These are phyloP conservation scores for Pseudochaenichthys georgianus DNA, from an alignment of 2,797 vertebrate species.

Conservation along the genomic window DNA sequence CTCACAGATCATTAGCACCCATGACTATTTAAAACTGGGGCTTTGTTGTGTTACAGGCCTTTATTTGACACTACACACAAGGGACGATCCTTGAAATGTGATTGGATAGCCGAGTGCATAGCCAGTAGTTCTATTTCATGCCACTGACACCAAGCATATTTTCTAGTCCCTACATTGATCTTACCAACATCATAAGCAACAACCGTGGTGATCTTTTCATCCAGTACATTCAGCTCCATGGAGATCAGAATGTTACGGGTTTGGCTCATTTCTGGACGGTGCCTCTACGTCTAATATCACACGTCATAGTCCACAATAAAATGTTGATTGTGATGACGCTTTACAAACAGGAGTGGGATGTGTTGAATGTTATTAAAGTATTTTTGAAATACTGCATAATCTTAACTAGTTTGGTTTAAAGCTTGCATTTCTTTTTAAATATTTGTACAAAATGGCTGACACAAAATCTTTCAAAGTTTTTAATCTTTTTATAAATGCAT, in stretches of 20 bases:
- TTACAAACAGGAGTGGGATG: conserved; percentile 64
- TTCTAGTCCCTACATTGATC: conserved; percentile 6
- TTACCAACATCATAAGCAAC: conserved; percentile 16
- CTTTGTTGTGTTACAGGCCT: conserved; percentile 4
- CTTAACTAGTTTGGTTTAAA: conserved; percentile 2
- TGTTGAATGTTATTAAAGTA: conserved; percentile 77
- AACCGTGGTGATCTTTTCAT: conserved; percentile 7
- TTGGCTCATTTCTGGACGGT: conserved; percentile 38
- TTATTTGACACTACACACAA: conserved; percentile 22
- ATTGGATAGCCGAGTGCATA: neutral
- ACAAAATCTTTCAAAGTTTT: neutral
- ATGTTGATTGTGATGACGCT: conserved; percentile 61
- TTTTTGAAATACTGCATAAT: conserved; percentile 74
- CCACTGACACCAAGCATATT: conserved; percentile 6
- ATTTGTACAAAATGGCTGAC: neutral
- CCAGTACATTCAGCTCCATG: conserved; percentile 13
- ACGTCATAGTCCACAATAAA: conserved; percentile 41
- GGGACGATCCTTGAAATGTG: conserved; percentile 15
- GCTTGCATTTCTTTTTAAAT: neutral
- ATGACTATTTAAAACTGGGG: neutral
- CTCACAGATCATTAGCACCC: neutral
- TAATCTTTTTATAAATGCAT: neutral
- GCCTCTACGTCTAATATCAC: conserved; percentile 42
- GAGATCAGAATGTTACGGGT: conserved; percentile 21
- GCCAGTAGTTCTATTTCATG: neutral